phyloP scores from a whole-genome alignment of 1,140 invertebrate species.

The Delia radicum region DNA sequence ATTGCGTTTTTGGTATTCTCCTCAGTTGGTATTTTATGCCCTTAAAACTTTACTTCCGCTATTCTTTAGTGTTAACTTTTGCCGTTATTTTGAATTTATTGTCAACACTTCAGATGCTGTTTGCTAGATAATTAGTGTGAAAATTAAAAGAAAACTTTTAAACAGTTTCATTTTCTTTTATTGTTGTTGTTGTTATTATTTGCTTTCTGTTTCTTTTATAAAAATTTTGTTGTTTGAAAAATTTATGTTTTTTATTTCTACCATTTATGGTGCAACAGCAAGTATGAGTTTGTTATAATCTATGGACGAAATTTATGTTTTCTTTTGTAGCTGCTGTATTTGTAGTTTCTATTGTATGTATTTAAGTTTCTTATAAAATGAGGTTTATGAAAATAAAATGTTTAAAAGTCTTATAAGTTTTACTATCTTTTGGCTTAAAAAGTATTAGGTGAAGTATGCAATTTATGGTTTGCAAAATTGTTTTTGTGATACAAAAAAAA shows the following conservation, averaged over 20 bases:
- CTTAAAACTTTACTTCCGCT: neutral
- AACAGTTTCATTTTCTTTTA: neutral
- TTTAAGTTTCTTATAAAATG: neutral
- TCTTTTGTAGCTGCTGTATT: neutral
- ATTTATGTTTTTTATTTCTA: neutral
- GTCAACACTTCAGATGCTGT: slow-evolving; percentile 31
- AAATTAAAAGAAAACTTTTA: slow-evolving; percentile 27
- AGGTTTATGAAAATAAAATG: neutral
- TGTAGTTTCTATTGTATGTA: neutral
- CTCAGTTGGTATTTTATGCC: neutral
- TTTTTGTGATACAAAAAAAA: neutral
- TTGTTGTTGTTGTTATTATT: too few species aligned
- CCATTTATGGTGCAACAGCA: too few species aligned
- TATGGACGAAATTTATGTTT: neutral
- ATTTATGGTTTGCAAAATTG: neutral
- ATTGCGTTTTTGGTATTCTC: too few species aligned
- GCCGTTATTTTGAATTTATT: slow-evolving; percentile 30
- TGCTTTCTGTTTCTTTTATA: neutral
- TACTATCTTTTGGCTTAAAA: neutral
- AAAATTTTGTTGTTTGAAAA: neutral
- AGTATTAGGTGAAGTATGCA: neutral
- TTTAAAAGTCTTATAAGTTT: neutral
- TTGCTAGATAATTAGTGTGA: slow-evolving; percentile 32
- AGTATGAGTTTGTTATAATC: too few species aligned
- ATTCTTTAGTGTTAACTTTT: slow-evolving; percentile 19